Evolutionary conservation across 2,888 invertebrate genomes (phyloP).

Genomic region (Prostheceraeus crozeri): DNA sequence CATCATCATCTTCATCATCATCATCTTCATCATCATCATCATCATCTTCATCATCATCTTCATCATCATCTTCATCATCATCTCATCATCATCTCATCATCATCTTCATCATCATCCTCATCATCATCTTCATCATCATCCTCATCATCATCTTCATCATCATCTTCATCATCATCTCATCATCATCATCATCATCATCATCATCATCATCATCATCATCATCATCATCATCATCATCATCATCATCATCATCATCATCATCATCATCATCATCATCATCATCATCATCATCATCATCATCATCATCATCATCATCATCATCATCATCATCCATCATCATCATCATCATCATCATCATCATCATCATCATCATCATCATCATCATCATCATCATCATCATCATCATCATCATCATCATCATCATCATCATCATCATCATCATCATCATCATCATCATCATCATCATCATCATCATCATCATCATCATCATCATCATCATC

Average conservation of each 20-base stretch:
- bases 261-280: conserved; percentile 4
- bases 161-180: conserved; percentile 56
- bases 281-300: conserved; percentile 1
- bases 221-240: not conserved
- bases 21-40: conserved; percentile 21
- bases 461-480: conserved; percentile 38
- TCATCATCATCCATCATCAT: too few species aligned
- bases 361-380: too few species aligned
- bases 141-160: conserved; percentile 37
- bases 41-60: conserved; percentile 22
- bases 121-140: conserved; percentile 37
- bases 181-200: conserved; percentile 39
- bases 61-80: conserved; percentile 37
- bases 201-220: conserved; percentile 8
- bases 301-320: conserved; percentile 4
- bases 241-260: conserved; percentile 8
- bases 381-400: conserved; percentile 26
- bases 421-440: conserved; percentile 39
- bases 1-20: conserved; percentile 21
- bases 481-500: conserved; percentile 36
- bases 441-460: conserved; percentile 40
- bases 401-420: conserved; percentile 36
- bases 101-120: conserved; percentile 37
- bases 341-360: too few species aligned
- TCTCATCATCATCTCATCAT: conserved; percentile 39